Percentiles rank a stretch among this genome's conserved stretches.
phyloP scores from a whole-genome alignment of 2,113 vertebrate genomes.

The Loxodonta africana region DNA sequence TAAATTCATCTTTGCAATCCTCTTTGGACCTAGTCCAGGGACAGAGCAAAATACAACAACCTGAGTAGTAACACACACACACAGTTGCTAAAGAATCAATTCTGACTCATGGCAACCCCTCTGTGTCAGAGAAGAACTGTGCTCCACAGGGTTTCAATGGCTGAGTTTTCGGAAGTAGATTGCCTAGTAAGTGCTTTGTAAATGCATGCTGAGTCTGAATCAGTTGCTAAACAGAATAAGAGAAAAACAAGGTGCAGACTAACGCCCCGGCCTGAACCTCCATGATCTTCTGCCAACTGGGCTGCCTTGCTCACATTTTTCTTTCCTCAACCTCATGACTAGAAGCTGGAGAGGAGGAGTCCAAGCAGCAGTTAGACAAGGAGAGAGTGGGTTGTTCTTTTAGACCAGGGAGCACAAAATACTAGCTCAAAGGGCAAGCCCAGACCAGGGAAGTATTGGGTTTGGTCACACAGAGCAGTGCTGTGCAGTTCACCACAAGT shows the following conservation, averaged over 20 bases:
- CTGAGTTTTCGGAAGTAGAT: too few species aligned
- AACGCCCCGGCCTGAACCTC: too few species aligned
- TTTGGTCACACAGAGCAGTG: background rate
- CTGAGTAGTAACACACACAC: too few species aligned
- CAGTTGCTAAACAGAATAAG: background rate
- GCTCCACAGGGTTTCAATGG: too few species aligned
- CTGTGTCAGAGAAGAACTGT: background rate
- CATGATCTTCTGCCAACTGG: too few species aligned
- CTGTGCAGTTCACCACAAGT: background rate
- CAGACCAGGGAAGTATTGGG: background rate
- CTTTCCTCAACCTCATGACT: background rate
- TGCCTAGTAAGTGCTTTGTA: background rate
- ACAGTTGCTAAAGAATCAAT: too few species aligned
- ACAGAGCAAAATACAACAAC: too few species aligned
- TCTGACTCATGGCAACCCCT: too few species aligned
- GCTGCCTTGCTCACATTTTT: background rate
- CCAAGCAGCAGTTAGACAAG: background rate
- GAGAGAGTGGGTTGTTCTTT: background rate
- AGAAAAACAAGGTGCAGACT: background rate
- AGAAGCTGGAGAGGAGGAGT: background rate
- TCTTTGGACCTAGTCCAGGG: background rate
- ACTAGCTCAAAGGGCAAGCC: background rate
- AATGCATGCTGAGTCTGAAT: background rate
- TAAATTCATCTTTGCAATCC: background rate
- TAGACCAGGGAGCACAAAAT: background rate